Evolutionary conservation across 2,113 vertebrate genomes (phyloP), one percentile per base, ranked within the genome.

Genomic region (Oophaga pumilio): DNA sequence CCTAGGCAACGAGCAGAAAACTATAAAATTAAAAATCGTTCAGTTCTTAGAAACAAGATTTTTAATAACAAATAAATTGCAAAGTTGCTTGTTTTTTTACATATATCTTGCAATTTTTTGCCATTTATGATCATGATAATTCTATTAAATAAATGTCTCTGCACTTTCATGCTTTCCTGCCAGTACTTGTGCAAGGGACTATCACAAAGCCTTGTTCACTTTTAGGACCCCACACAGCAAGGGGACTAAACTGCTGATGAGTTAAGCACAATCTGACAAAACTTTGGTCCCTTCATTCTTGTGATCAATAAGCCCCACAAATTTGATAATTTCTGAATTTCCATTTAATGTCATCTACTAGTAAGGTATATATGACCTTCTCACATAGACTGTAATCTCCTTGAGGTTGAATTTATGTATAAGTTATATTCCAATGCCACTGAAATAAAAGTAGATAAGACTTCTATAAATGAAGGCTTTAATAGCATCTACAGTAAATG

Each of bases 401-500:
- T n/a, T 14, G 53, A 8, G 52, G 26, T 5, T 56, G 22, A 0
- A 24, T 15, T 13, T 53, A 76, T 71, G 8, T 71, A 43, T 20
- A 18, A 22, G 9, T 22, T 50, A 20, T 50, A 50, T 43, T 43
- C 8, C 22, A 71, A 28, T 26, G 66, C 66, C 24, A 69, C 6
- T 4, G 17, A 49, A 73, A 73, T 49, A 18, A 43, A 20, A 50
- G 71, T 20, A 50, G 71, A 50, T 8, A 74, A 50, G 33, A 20
- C 33, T 43, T 18, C 28, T 73, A 43, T 43, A 73, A 43, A 33
- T 71, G 18, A 15, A 28, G 15, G n/a, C 76, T 26, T 26, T 14
- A 28, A 18, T 28, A 33, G 57, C 56, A 73, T 84, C 52, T 84
- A 3, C 68, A 74, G 68, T 56, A 59, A 73, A 85, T 64, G 59